Evolutionary conservation across 2,113 vertebrate genomes (phyloP).

Genomic region (Crotalus tigris): DNA sequence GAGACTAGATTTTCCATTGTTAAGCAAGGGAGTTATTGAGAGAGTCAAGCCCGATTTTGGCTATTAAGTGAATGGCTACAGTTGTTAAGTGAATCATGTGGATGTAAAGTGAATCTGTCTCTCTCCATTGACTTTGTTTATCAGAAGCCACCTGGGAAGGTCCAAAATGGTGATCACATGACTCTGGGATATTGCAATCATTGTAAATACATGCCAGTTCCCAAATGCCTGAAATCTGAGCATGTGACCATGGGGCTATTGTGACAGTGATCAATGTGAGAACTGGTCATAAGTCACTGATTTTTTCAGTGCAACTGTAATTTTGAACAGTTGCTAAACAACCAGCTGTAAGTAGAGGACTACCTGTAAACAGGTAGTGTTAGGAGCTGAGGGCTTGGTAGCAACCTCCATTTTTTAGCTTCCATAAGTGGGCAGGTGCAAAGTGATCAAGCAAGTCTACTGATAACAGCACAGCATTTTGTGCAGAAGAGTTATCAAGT

Average conservation of each 20-base stretch:
- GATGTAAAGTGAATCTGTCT: background rate
- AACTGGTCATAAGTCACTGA: no score
- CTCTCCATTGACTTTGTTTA: background rate
- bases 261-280: background rate
- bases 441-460: background rate
- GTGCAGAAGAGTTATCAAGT: background rate
- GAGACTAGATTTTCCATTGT: background rate
- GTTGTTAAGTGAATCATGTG: background rate
- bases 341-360: no score
- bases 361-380: background rate
- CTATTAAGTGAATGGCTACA: no score
- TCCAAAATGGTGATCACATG: background rate
- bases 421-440: background rate
- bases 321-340: no score
- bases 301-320: no score
- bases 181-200: background rate
- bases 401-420: background rate
- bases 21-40: background rate
- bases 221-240: background rate
- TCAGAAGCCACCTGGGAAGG: background rate
- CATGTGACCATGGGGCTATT: background rate
- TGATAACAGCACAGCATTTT: background rate
- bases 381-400: background rate
- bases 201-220: background rate
- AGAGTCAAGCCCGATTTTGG: background rate